These are phyloP conservation scores for Siphamia tubifer DNA, from an alignment of 2,113 vertebrate genomes.

Conservation along the genomic window DNA sequence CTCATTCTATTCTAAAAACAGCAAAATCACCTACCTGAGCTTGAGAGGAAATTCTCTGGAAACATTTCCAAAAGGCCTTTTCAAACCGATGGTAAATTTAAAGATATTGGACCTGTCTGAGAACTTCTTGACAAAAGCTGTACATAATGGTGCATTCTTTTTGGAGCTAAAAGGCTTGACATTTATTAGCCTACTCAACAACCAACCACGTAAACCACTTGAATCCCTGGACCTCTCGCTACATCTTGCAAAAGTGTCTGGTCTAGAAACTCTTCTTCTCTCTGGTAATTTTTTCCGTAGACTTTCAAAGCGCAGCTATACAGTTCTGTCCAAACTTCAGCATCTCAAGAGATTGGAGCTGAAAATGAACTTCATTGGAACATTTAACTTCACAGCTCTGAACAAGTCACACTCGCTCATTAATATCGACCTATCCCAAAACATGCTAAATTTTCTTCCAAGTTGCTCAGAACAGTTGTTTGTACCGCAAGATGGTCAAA, in stretches of 20 bases:
- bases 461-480: not conserved
- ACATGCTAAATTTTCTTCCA: slow-evolving; percentile 72
- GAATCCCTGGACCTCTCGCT: slow-evolving; percentile 64
- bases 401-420: slow-evolving; percentile 55
- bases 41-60: slow-evolving; percentile 81
- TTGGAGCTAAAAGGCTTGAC: slow-evolving; percentile 65
- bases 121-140: slow-evolving; percentile 74
- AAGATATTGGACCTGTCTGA: slow-evolving; percentile 76
- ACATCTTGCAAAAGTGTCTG: slow-evolving; percentile 59
- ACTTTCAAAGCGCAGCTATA: slow-evolving; percentile 55
- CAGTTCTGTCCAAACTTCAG: slow-evolving; percentile 62
- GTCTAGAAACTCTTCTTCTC: slow-evolving; percentile 66
- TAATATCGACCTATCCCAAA: slow-evolving; percentile 75
- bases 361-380: slow-evolving; percentile 79
- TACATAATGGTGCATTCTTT: slow-evolving; percentile 79
- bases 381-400: slow-evolving; percentile 57
- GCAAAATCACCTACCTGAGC: slow-evolving; percentile 67
- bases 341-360: slow-evolving; percentile 70
- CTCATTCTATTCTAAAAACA: slow-evolving; percentile 61
- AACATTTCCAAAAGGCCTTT: slow-evolving; percentile 69
- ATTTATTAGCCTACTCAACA: slow-evolving; percentile 79
- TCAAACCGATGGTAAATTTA: slow-evolving; percentile 64
- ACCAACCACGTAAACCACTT: slow-evolving; percentile 71
- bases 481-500: not conserved
- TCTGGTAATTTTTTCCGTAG: slow-evolving; percentile 79